Conservation (phyloP, 2,113 vertebrate genomes). For the Dicerorhinus sumatrensis region DNA sequence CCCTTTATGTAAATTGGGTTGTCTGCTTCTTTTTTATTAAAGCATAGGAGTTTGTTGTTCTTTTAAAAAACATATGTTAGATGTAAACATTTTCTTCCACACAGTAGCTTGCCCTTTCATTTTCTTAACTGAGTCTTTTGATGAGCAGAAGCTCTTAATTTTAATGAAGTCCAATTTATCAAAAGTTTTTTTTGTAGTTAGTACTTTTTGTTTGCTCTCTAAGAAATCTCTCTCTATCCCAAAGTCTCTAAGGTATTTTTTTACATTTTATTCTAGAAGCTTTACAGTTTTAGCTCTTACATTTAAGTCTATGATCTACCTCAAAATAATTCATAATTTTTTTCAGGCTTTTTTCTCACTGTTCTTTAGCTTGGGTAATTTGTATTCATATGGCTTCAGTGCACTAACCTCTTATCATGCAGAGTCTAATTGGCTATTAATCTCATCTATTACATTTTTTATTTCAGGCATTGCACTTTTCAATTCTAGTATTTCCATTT, state of each 20-base stretch:
- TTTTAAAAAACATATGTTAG: not conserved
- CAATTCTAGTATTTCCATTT: not conserved
- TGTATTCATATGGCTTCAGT: not conserved
- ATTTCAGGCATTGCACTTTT: not conserved
- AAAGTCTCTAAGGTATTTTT: not conserved
- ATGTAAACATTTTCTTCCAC: not conserved
- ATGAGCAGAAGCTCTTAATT: not conserved
- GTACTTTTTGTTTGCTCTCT: not conserved
- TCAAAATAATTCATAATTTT: not conserved
- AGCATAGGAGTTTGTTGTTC: not conserved
- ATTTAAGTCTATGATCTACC: not conserved
- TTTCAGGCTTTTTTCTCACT: not conserved
- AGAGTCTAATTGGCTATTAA: not conserved
- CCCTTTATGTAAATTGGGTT: not conserved
- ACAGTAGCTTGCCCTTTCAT: not conserved
- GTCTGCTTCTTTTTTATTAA: not conserved
- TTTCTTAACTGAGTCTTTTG: not conserved
- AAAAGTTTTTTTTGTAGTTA: conserved; percentile 7
- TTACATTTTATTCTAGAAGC: not conserved
- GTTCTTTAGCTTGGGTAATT: not conserved
- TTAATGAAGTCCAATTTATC: conserved; percentile 11
- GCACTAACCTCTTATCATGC: not conserved
- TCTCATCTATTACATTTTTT: not conserved
- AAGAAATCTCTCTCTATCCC: not conserved
- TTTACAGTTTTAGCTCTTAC: not conserved